phyloP scores from a whole-genome alignment of 2,888 invertebrate genomes.

The Tetranychus truncatus region DNA sequence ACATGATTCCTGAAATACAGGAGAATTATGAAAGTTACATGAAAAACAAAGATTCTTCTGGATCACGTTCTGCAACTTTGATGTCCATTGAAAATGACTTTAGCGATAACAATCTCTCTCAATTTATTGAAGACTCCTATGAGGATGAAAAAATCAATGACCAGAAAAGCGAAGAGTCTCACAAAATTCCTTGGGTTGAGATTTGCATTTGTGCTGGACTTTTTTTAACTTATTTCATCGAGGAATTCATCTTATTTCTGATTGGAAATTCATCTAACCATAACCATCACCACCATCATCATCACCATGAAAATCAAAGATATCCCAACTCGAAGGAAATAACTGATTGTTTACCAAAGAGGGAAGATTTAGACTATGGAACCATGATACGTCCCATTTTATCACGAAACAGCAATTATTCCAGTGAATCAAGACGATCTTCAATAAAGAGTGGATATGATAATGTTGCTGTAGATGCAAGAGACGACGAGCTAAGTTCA shows the following conservation, averaged over 20 bases:
- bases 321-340: not conserved
- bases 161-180: conserved; percentile 26
- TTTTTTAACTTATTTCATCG: conserved; percentile 56
- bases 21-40: conserved; percentile 40
- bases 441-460: no score
- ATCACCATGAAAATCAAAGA: not conserved
- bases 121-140: not conserved
- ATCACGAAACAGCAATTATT: no score
- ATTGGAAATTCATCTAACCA: not conserved
- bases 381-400: not conserved
- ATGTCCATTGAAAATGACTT: not conserved
- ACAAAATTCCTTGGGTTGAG: conserved; percentile 47
- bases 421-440: no score
- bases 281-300: not conserved
- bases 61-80: not conserved
- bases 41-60: not conserved
- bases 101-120: conserved; percentile 6
- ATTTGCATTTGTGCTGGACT: conserved; percentile 54
- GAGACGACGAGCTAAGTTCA: no score
- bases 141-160: not conserved
- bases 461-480: no score
- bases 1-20: conserved; percentile 57
- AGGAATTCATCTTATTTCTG: conserved; percentile 48
- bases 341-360: not conserved
- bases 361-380: not conserved